Evolutionary conservation across 2,888 invertebrate genomes (phyloP).

Genomic region (Hemithea aestivaria): DNA sequence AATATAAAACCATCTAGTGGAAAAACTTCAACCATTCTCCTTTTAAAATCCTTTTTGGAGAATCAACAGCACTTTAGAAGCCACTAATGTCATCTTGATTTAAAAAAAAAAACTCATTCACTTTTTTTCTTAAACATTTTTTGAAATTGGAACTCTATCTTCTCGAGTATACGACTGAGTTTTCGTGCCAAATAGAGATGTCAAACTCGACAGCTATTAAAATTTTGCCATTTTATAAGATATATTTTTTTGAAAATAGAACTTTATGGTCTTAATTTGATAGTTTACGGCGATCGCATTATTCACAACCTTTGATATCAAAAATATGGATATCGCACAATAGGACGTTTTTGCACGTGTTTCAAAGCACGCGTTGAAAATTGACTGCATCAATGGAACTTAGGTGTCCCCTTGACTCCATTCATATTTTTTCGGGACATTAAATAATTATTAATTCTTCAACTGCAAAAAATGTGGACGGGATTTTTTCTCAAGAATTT

Average conservation of each 20-base stretch:
- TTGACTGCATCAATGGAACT: conserved; percentile 36
- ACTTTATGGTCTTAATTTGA: conserved; percentile 32
- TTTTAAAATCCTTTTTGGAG: conserved; percentile 35
- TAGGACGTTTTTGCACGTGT: conserved; percentile 51
- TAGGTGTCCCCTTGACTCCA: conserved; percentile 35
- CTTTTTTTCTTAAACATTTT: background rate
- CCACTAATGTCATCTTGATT: conserved; percentile 77
- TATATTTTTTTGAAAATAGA: conserved; percentile 8
- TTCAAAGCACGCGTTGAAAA: conserved; percentile 65
- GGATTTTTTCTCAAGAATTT: too few species aligned
- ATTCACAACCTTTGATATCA: conserved; percentile 46
- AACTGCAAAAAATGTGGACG: too few species aligned
- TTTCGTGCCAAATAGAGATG: conserved; percentile 12
- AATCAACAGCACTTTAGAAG: conserved; percentile 54
- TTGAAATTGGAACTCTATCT: conserved; percentile 11
- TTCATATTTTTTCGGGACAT: conserved; percentile 14
- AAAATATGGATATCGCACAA: conserved; percentile 56
- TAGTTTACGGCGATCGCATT: conserved; percentile 48
- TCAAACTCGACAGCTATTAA: conserved; percentile 1
- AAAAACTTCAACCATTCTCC: conserved; percentile 71
- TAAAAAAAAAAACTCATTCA: conserved; percentile 15
- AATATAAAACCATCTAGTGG: conserved; percentile 70
- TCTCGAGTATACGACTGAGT: conserved; percentile 8
- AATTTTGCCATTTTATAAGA: conserved; percentile 9
- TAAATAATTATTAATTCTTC: too few species aligned